Base-by-base conservation (phyloP, 2,888 invertebrate species). In the Melinaea marsaeus region DNA sequence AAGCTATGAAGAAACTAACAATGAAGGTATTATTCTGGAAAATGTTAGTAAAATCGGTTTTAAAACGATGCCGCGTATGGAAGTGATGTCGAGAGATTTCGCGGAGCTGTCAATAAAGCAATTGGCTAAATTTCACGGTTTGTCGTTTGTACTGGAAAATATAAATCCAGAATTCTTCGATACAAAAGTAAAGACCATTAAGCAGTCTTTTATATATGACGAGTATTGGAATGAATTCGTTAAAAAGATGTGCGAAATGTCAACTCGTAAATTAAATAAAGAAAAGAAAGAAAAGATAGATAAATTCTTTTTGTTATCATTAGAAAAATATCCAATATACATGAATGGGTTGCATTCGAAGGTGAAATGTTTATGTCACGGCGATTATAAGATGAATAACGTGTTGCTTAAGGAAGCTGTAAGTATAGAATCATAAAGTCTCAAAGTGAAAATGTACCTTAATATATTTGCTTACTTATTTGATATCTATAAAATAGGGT, bases 311-410 rank as follows among this genome's bases (percentile, higher is more conserved):
- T 62, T 68, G 0, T 63, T 47, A 3, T 65, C 75, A 4, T 33
- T 70, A 0, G 71, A 77, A 0, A 79, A 74, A 46, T 75, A 71
- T 66, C 57, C 58, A 1, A 65, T 70, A 7, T 76, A 79, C 63
- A 66, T 72, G 11, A 66, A 65, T n/a, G 78, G 79, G 9, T 42
- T 63, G 5, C 66, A 69, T 33, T 63, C 64, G 9, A 57, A 60
- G 2, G 46, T 72, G n/a, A 64, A 72, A 13, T 80, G 79, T 60
- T 59, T 86, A 4, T 79, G 80, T 55, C 86, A 87, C 66, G 86
- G 86, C 1, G 86, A 87, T 71, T 88, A 77, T 61, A 80, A 79
- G 64, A 73, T 78, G n/a, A 83, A 79, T 60, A 87, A 88, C 71
- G 74, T 86, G 32, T 66, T 88, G 72, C 58, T 71, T 9, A 83